These are phyloP conservation scores for Temnothorax nylanderi DNA, from an alignment of 1,140 invertebrate genomes.

Conservation along the genomic window DNA sequence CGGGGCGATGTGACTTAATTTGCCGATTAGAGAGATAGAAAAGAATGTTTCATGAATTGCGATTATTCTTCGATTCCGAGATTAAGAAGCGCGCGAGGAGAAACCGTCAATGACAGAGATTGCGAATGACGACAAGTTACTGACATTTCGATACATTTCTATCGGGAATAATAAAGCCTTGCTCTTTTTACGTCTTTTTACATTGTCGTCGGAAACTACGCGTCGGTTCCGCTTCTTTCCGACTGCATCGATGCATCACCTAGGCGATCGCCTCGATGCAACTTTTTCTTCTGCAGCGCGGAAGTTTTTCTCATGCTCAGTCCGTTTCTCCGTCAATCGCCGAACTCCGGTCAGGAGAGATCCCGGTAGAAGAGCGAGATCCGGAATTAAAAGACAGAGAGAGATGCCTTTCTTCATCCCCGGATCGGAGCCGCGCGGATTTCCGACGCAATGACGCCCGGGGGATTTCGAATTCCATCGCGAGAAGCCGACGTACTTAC, in stretches of 20 bases:
- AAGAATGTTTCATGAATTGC: not conserved
- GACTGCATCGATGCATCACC: constrained; percentile 59
- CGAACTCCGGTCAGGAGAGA: constrained; percentile 33
- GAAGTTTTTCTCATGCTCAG: constrained; percentile 53
- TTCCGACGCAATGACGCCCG: constrained; percentile 71
- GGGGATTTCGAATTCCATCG: constrained; percentile 71
- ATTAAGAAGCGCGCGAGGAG: constrained; percentile 8
- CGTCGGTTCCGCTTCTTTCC: constrained; percentile 58
- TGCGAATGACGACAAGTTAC: constrained; percentile 70
- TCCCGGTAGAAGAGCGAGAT: not conserved
- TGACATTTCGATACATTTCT: constrained; percentile 74
- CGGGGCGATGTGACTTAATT: not conserved
- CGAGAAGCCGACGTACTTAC: constrained; percentile 69
- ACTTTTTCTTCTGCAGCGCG: constrained; percentile 66
- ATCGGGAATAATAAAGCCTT: constrained; percentile 69
- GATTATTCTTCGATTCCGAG: not conserved
- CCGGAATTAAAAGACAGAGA: constrained; percentile 8
- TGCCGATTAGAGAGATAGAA: not conserved
- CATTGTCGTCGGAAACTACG: constrained; percentile 37
- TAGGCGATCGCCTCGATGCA: constrained; percentile 45
- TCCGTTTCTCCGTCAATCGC: constrained; percentile 30
- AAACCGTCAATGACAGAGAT: constrained; percentile 13
- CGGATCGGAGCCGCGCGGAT: constrained; percentile 42
- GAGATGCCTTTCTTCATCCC: constrained; percentile 41
- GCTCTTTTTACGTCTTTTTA: constrained; percentile 48